These are phyloP conservation scores for Scaptomyza pallida DNA, from an alignment of 1,140 invertebrate genomes.

Conservation along the genomic window DNA sequence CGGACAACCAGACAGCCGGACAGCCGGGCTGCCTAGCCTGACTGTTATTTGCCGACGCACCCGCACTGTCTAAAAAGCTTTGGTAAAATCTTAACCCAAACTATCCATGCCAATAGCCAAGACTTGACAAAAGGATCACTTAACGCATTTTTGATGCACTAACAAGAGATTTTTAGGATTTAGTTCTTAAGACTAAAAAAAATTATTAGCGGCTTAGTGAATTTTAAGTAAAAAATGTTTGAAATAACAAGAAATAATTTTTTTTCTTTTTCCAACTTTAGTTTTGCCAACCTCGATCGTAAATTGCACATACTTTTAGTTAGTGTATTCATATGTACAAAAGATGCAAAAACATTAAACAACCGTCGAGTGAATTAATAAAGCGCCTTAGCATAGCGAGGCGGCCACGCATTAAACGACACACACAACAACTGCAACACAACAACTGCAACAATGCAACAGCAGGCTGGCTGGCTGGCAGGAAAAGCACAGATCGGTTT, in stretches of 20 bases:
- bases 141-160: constrained; percentile 35
- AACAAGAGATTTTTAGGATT: too few relatives aligned
- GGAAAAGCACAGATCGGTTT: constrained; percentile 8
- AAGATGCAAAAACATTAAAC: constrained; percentile 62
- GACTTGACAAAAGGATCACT: neutral
- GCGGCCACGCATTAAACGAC: constrained; percentile 78
- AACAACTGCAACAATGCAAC: constrained; percentile 48
- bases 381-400: constrained; percentile 57
- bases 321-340: constrained; percentile 28
- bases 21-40: too few relatives aligned
- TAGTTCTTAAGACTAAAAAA: too few relatives aligned
- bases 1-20: too few relatives aligned
- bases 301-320: neutral
- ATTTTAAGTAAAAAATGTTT: too few relatives aligned
- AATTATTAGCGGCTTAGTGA: too few relatives aligned
- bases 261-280: too few relatives aligned
- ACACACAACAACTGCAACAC: constrained; percentile 46
- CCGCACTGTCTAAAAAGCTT: constrained; percentile 37
- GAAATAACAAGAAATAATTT: too few relatives aligned
- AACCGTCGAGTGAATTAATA: constrained; percentile 79
- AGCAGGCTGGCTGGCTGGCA: constrained; percentile 33
- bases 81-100: neutral
- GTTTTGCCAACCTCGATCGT: too few relatives aligned
- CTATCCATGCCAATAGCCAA: constrained; percentile 10
- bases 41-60: constrained; percentile 38